Base-by-base conservation (phyloP, 2,113 vertebrate species). In the Onychostoma macrolepis region DNA sequence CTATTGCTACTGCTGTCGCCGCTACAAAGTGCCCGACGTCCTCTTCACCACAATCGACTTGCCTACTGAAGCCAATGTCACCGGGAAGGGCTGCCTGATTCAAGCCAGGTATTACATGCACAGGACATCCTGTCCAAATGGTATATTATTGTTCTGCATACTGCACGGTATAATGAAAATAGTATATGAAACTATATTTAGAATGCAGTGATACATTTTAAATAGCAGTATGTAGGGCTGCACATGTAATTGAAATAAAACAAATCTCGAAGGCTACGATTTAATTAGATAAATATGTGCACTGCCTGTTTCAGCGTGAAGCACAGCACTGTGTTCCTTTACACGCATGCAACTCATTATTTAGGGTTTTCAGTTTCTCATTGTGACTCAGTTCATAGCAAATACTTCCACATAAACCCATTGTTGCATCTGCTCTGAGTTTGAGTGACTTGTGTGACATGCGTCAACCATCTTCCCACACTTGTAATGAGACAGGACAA, bases 1-100 rank as follows among this genome's bases (percentile, higher is more conserved):
- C 0, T 97, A 96, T 8, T 99, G 98, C 91, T 97, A 93, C 91
- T 95, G 95, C 92, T 99, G 98, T 89, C 95, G 96, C 83, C 96
- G 96, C 48, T 96, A 97, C 76, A 99, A 99, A 93, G 98, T 99
- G 53, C 96, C 95, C 0, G 96, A 97, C 76, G 95, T 97, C 53
- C 96, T 97, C 58, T 97, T 97, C 89, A 97, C 97, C 65, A 97
- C 96, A 4, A 96, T 97, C 85, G 97, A 97, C 90, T 91, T 97
- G 86, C 97, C 97, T 6, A 30, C 90, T 8, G 96, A 97, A 33
- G 95, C 96, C 10, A 26, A 92, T 4, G 92, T 97, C 77, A 91
- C 96, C 85, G 97, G 97, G 28, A 97, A 97, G 88, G 97, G 97
- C 86, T 97, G 96, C 90, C 96, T 97, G 50, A 97, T 97, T 92